Conservation (phyloP, 2,797 vertebrate species). For the Pelochelys cantorii region DNA sequence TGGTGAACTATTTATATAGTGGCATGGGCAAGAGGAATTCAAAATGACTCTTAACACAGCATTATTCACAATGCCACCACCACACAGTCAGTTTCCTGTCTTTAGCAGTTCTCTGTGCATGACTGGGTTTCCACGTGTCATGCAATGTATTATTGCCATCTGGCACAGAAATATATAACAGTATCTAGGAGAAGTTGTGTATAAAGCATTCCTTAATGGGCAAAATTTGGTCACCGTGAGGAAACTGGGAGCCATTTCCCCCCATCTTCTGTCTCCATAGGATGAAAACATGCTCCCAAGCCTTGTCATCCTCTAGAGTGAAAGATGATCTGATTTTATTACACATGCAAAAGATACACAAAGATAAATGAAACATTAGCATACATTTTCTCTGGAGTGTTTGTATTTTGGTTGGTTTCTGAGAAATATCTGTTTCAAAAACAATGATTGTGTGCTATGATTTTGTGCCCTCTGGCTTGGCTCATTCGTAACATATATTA, state of each 20-base stretch:
- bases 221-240: not conserved
- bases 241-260: not conserved
- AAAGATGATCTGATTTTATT: not conserved
- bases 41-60: not conserved
- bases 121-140: slow-evolving; percentile 68
- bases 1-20: slow-evolving; percentile 12
- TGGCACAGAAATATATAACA: slow-evolving; percentile 55
- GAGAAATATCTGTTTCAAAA: not conserved
- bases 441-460: not conserved
- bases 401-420: not conserved
- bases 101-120: slow-evolving; percentile 65
- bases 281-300: not conserved
- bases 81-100: slow-evolving; percentile 43
- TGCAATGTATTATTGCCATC: slow-evolving; percentile 61
- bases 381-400: not conserved
- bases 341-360: not conserved
- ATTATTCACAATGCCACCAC: slow-evolving; percentile 49
- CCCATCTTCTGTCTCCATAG: not conserved
- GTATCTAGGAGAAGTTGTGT: slow-evolving; percentile 5
- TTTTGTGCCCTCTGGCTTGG: not conserved
- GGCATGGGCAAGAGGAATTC: not conserved
- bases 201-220: slow-evolving; percentile 43
- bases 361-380: not conserved
- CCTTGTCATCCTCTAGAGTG: not conserved
- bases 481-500: not conserved